Base-by-base conservation (phyloP, 2,113 vertebrate species). In the Oncorhynchus gorbuscha region DNA sequence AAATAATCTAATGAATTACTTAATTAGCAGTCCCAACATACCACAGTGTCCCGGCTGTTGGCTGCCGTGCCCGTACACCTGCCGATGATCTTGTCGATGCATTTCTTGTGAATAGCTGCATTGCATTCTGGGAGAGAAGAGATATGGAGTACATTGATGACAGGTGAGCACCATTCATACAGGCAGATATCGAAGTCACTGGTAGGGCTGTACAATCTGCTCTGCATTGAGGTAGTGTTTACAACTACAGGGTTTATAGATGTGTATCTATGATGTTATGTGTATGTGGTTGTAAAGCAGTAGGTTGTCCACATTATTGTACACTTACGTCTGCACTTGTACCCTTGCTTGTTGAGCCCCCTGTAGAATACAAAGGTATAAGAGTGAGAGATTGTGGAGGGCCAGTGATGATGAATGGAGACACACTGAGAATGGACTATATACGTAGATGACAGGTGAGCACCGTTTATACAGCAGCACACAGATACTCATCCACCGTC, bases 91-190 rank as follows among this genome's bases (percentile, higher is more conserved):
- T 97, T 98, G 88, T 99, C 97, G 64, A 98, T 99, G 89, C 98
- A 99, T 90, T 99, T 99, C 93, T 99, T 99, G 82, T 99, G 98
- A 94, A 99, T 99, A 88, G 97, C 98, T 76, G 97, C 97, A 59
- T 99, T 99, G 90, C 98, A 99, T 93, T 99, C 98, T 99, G 89
- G 85, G 85, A 74, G 83, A 73, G 49, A 84, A 69, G 75, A 67
- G 1, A 84, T 66, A 74, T 65, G 1, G 65, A 66, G 66, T 1
- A 64, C 2, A 72, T 51, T 71, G 9, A 64, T 18, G 20, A 6
- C 30, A 55, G 39, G 39, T 68, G 67, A 81, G 12, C 26, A 12
- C 66, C 48, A 78, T 64, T 26, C 20, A 24, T 22, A 22, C 12
- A 26, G 20, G 9, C 61, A 64, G 24, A 71, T 45, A 45, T 45